Evolutionary conservation across 2,888 invertebrate genomes (phyloP).

Genomic region (Euzophera pinguis): DNA sequence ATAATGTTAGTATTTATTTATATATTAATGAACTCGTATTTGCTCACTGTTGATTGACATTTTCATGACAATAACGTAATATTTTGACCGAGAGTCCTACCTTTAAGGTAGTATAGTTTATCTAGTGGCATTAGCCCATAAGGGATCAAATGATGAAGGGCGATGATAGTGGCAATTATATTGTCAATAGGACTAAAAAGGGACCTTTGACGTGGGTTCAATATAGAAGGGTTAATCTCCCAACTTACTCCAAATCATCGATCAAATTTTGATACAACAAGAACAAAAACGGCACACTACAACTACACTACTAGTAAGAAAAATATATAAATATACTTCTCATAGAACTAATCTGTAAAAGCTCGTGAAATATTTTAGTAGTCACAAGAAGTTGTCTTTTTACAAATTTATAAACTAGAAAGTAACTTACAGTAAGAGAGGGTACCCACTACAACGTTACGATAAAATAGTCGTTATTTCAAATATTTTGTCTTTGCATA

Average conservation of each 20-base stretch:
- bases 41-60: too few species aligned
- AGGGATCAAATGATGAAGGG: not conserved
- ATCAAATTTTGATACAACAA: slow-evolving; percentile 31
- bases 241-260: slow-evolving; percentile 27
- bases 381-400: slow-evolving; percentile 72
- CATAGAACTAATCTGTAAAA: slow-evolving; percentile 68
- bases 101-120: not conserved
- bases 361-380: slow-evolving; percentile 69
- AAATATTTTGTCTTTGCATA: not conserved
- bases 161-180: slow-evolving; percentile 8
- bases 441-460: not conserved
- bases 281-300: slow-evolving; percentile 45
- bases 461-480: not conserved
- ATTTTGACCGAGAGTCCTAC: too few species aligned
- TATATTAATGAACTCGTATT: too few species aligned
- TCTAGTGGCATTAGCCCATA: not conserved
- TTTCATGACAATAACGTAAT: too few species aligned
- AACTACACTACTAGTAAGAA: slow-evolving; percentile 71
- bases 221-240: not conserved
- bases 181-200: slow-evolving; percentile 5
- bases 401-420: slow-evolving; percentile 28
- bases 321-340: slow-evolving; percentile 72
- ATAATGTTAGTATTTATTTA: not conserved
- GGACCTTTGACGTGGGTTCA: not conserved
- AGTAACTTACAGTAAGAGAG: slow-evolving; percentile 34